A percentile compares a stretch with the other conserved stretches of the same genome.
Conservation (phyloP, 2,797 vertebrate species). For the Myiothlypis coronata region DNA sequence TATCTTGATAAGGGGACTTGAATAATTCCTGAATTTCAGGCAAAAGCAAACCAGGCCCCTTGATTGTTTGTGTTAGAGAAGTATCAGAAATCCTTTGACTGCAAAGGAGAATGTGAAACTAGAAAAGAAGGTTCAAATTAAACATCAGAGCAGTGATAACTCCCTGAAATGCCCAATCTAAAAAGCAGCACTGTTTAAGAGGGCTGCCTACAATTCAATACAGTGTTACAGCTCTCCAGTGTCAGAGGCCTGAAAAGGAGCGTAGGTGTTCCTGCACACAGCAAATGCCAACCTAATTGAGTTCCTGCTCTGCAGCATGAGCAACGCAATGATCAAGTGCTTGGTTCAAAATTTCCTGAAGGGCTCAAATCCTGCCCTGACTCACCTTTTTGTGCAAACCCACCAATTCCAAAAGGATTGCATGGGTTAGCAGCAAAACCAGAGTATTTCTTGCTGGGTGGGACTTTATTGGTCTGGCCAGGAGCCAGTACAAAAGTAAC, state of each 20-base stretch:
- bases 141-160: background rate
- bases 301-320: background rate
- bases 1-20: background rate
- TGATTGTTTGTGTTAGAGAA: background rate
- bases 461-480: conserved; percentile 14
- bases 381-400: background rate
- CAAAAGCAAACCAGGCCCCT: background rate
- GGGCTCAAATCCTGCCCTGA: conserved; percentile 19
- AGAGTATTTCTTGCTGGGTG: conserved; percentile 24
- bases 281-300: conserved; percentile 18
- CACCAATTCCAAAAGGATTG: background rate
- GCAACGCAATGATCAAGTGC: background rate
- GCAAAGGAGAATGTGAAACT: background rate
- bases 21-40: background rate
- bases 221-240: background rate
- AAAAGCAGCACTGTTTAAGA: background rate
- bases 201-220: background rate
- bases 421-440: background rate
- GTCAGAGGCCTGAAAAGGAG: background rate
- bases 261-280: background rate
- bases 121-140: background rate
- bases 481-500: conserved; percentile 6
- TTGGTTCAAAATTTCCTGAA: conserved; percentile 17
- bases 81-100: background rate
- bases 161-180: background rate